Evolutionary conservation across 2,113 vertebrate genomes (phyloP), one percentile per base, ranked within the genome.

Genomic region (Connochaetes taurinus): DNA sequence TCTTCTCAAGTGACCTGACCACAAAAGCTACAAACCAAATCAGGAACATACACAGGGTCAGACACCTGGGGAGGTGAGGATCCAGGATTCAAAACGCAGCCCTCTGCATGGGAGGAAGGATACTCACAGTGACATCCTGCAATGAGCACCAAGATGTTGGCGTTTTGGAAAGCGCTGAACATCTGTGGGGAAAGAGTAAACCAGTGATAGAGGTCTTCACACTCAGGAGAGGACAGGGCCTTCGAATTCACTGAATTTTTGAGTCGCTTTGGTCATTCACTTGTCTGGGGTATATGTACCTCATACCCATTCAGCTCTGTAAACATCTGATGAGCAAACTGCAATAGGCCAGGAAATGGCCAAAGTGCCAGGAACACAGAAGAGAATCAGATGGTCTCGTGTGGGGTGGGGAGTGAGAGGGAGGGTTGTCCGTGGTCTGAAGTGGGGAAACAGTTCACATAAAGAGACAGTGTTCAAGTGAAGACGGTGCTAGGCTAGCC

Each of bases 41-140:
- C 97, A 67, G 27, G 95, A 93, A 91, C 53, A 95, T 9, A 31
- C n/a, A 36, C 25, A 74, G 47, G 36, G 76, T 98, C 84, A 94
- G 96, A 45, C 1, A 33, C 36, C 7, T 2, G 31, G 45, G n/a
- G 17, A 93, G 60, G 25, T 91, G 93, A n/a, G 47, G 11, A 11
- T 25, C 52, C 40, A 14, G 64, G 47, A 36, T 47, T 53, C 40
- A 50, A 78, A 84, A 84, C 17, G n/a, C 5, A 80, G 47, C 33
- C 50, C 83, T 55, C 82, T 43, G 43, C 3, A 2, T 1, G 3
- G 47, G 92, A 67, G 2, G 64, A 43, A n/a, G 47, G 81, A 16
- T 97, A 98, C 98, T 98, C 94, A 98, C 98, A 52, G 95, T 98
- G 98, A 95, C 98, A 99, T 21, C 95, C 98, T 43, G 98, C 97